These are phyloP conservation scores for Leptobrachium ailaonicum DNA, from an alignment of 2,113 vertebrate species.

Conservation along the genomic window DNA sequence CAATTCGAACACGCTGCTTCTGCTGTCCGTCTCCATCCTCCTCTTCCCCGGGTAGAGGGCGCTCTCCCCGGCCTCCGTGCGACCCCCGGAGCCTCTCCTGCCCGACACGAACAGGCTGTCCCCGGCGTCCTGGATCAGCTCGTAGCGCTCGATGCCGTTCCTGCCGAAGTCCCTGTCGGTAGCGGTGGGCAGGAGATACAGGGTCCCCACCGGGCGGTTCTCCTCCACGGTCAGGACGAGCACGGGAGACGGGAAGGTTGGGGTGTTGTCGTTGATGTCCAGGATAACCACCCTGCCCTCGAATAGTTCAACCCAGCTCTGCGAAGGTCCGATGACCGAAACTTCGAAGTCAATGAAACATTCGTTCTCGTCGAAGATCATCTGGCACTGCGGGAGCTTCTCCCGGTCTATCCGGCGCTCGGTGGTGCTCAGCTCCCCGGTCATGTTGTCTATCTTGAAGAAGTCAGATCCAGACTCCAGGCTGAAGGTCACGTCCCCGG, in stretches of 20 bases:
- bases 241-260: conserved; percentile 94
- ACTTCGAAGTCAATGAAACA: conserved; percentile 98
- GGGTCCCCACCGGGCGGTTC: conserved; percentile 94
- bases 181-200: conserved; percentile 93
- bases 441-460: conserved; percentile 98
- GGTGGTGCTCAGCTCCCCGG: conserved; percentile 94
- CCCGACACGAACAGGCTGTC: conserved; percentile 55
- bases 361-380: conserved; percentile 99
- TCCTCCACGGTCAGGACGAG: conserved; percentile 97
- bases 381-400: conserved; percentile 97
- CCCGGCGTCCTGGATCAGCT: conserved; percentile 89
- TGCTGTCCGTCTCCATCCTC: conserved; percentile 66
- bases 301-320: conserved; percentile 97
- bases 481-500: conserved; percentile 95
- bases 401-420: conserved; percentile 96
- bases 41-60: conserved; percentile 69
- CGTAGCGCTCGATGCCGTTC: conserved; percentile 95
- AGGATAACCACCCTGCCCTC: conserved; percentile 94
- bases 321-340: conserved; percentile 94
- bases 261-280: conserved; percentile 98
- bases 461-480: conserved; percentile 95
- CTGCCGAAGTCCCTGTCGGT: conserved; percentile 95
- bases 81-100: conserved; percentile 49
- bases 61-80: conserved; percentile 62
- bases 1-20: conserved; percentile 93